Conservation (phyloP, 2,888 invertebrate genomes). For the Taenaris catops region DNA sequence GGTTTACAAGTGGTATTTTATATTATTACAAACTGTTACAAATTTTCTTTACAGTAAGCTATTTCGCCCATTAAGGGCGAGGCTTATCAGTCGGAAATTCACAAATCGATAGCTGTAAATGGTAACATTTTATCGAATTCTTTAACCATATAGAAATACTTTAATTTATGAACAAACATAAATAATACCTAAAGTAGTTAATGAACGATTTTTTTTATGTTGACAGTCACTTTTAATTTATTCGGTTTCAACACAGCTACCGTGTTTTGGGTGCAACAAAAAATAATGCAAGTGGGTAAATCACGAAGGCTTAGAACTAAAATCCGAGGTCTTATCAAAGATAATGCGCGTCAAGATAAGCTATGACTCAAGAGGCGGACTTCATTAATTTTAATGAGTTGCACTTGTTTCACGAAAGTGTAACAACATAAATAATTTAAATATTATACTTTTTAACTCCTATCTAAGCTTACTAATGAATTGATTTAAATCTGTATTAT, state of each 20-base stretch:
- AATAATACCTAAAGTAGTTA: slow-evolving; percentile 1
- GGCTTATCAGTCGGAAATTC: too few relatives aligned
- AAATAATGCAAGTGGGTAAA: slow-evolving; percentile 8
- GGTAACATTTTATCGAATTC: too few relatives aligned
- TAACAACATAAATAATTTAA: too few relatives aligned
- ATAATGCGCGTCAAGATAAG: slow-evolving; percentile 21
- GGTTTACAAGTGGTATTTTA: too few relatives aligned
- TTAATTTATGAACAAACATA: slow-evolving; percentile 5
- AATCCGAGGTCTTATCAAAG: slow-evolving; percentile 24
- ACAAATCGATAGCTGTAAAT: too few relatives aligned
- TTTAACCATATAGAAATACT: neutral
- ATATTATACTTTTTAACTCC: too few relatives aligned
- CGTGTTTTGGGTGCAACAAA: slow-evolving; percentile 1
- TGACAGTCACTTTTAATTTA: slow-evolving; percentile 8
- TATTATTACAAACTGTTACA: too few relatives aligned
- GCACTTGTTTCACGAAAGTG: slow-evolving; percentile 2
- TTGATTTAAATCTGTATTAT: too few relatives aligned
- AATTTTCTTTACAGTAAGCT: too few relatives aligned
- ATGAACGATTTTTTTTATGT: slow-evolving; percentile 3
- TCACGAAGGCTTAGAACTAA: slow-evolving; percentile 2
- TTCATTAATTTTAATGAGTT: slow-evolving; percentile 20
- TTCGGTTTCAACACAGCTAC: slow-evolving; percentile 5
- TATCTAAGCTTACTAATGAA: too few relatives aligned
- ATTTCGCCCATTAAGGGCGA: too few relatives aligned
- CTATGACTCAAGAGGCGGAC: slow-evolving; percentile 27